Conservation (phyloP, 2,888 invertebrate genomes). For the Julus scanicus region DNA sequence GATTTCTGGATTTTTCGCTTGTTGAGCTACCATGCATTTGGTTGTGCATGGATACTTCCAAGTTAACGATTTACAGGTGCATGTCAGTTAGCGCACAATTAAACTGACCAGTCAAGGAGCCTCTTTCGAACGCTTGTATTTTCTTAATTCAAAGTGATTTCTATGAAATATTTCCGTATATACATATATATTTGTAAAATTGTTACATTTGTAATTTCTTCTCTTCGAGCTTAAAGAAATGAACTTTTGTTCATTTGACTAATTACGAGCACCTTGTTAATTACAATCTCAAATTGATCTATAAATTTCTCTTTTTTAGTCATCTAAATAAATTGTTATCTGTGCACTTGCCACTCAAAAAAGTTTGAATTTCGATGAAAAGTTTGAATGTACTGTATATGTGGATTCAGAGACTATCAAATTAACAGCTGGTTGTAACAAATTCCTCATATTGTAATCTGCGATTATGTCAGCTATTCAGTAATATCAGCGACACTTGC, state of each 20-base stretch:
- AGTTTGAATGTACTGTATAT: not conserved
- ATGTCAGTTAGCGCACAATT: not conserved
- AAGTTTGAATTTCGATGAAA: not conserved
- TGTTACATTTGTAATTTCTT: conserved; percentile 43
- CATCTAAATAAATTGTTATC: conserved; percentile 7
- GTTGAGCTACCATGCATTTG: not conserved
- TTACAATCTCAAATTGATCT: not conserved
- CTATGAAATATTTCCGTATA: conserved; percentile 37
- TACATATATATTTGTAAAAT: conserved; percentile 34
- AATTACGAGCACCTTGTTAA: conserved; percentile 13
- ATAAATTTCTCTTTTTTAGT: conserved; percentile 12
- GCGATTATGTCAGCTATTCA: not conserved
- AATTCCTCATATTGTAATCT: not conserved
- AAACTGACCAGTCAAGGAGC: not conserved
- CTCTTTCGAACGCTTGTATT: conserved; percentile 18
- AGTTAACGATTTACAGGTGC: not conserved
- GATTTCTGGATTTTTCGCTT: not conserved
- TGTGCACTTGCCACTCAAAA: not conserved
- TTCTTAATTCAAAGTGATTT: conserved; percentile 31
- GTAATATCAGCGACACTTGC: not conserved
- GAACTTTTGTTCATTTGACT: conserved; percentile 44
- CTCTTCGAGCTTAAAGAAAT: conserved; percentile 33
- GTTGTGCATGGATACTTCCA: no score
- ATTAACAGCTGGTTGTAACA: not conserved
- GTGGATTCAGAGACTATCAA: not conserved